Evolutionary conservation across 2,113 vertebrate genomes (phyloP).

Genomic region (Dromaius novaehollandiae): DNA sequence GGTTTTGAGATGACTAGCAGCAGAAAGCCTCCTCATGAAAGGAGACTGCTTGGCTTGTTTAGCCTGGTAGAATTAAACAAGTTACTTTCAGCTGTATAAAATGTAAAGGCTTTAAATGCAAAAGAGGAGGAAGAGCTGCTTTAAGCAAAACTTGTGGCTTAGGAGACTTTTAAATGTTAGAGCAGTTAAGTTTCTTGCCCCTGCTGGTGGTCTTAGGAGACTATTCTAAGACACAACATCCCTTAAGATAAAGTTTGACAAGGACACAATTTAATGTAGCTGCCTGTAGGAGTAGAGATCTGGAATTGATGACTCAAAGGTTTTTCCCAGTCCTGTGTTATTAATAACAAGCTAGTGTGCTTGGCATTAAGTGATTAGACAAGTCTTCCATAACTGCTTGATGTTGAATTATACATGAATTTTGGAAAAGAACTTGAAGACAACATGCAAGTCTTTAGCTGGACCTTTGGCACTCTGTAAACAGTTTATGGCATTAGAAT

Average conservation of each 20-base stretch:
- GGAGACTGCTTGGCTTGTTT: not conserved
- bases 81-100: not conserved
- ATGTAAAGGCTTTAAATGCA: not conserved
- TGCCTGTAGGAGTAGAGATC: not conserved
- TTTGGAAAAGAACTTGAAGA: not conserved
- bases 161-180: not conserved
- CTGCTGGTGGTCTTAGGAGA: not conserved
- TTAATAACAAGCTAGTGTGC: not conserved
- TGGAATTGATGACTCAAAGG: constrained; percentile 5
- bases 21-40: not conserved
- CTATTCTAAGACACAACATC: not conserved
- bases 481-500: not conserved
- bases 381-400: not conserved
- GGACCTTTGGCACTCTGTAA: not conserved
- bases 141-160: not conserved
- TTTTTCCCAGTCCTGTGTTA: not conserved
- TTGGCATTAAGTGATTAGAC: not conserved
- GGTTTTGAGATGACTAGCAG: not conserved
- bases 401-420: not conserved
- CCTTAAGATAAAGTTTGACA: not conserved
- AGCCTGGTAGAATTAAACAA: not conserved
- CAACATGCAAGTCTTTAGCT: not conserved
- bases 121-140: not conserved
- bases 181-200: not conserved
- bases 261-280: not conserved